These are phyloP conservation scores for Aspidoscelis tigris DNA, from an alignment of 2,113 vertebrate species.

Conservation along the genomic window DNA sequence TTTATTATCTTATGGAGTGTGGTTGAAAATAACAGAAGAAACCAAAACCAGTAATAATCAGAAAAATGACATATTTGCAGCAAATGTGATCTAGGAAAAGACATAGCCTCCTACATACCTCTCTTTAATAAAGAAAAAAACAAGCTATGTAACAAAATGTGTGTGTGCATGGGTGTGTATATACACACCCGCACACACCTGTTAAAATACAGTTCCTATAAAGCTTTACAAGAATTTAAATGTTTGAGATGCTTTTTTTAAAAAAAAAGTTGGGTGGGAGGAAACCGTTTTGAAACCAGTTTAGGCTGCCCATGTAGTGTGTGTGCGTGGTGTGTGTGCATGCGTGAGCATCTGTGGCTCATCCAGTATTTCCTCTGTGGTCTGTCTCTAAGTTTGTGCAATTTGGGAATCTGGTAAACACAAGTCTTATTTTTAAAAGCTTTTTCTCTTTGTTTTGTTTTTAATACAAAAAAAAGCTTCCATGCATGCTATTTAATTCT, in stretches of 20 bases:
- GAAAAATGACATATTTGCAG: slow-evolving; percentile 27
- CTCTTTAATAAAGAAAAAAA: slow-evolving; percentile 36
- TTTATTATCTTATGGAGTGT: slow-evolving; percentile 44
- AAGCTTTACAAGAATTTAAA: slow-evolving; percentile 65
- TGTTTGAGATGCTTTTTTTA: slow-evolving; percentile 51
- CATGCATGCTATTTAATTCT: slow-evolving; percentile 67
- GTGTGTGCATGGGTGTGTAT: neutral
- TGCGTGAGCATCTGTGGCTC: slow-evolving; percentile 53
- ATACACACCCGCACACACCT: neutral
- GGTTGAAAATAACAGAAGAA: slow-evolving; percentile 45
- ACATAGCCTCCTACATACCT: slow-evolving; percentile 42
- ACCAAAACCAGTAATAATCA: slow-evolving; percentile 16
- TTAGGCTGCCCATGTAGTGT: slow-evolving; percentile 64
- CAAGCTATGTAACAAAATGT: slow-evolving; percentile 22
- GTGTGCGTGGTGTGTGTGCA: neutral
- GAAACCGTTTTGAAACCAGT: slow-evolving; percentile 59
- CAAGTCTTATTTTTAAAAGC: slow-evolving; percentile 72
- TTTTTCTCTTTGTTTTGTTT: slow-evolving; percentile 36
- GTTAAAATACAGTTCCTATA: slow-evolving; percentile 47
- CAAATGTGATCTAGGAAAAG: slow-evolving; percentile 60
- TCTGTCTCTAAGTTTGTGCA: slow-evolving; percentile 58
- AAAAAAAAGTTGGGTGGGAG: neutral
- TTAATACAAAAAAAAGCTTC: slow-evolving; percentile 68
- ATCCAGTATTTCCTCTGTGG: slow-evolving; percentile 70
- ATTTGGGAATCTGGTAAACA: slow-evolving; percentile 68